These are phyloP conservation scores for Mactra quadrangularis DNA, from an alignment of 1,140 invertebrate species.

Conservation along the genomic window DNA sequence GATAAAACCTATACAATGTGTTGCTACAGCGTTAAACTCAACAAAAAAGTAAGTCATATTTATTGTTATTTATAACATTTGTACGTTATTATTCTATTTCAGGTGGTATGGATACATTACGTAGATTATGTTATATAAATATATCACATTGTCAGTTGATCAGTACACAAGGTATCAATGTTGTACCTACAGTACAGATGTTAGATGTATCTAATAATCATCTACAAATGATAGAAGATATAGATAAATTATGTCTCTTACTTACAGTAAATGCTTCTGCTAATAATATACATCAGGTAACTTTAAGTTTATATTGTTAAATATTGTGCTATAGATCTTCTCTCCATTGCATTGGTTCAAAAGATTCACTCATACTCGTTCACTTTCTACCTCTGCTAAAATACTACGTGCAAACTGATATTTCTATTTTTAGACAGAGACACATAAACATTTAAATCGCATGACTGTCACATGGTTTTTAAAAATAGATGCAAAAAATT, in stretches of 20 bases:
- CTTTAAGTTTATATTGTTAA: background rate
- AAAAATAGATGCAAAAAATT: too few species aligned
- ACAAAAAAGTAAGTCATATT: too few species aligned
- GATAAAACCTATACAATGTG: too few species aligned
- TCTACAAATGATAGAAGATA: slow-evolving; percentile 70
- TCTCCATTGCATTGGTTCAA: background rate
- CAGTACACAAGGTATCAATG: slow-evolving; percentile 72
- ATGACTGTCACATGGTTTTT: too few species aligned
- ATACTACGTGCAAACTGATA: too few species aligned
- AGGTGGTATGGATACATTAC: slow-evolving; percentile 74
- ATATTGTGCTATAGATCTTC: too few species aligned
- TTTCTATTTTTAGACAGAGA: too few species aligned
- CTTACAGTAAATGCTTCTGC: slow-evolving; percentile 67
- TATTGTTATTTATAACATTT: too few species aligned
- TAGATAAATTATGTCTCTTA: slow-evolving; percentile 78
- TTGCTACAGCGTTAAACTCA: too few species aligned
- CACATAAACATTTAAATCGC: too few species aligned
- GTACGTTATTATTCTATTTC: background rate
- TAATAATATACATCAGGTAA: slow-evolving; percentile 79
- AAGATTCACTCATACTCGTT: too few species aligned
- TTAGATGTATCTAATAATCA: slow-evolving; percentile 79
- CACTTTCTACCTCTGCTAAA: too few species aligned
- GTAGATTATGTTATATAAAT: slow-evolving; percentile 75
- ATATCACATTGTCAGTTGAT: slow-evolving; percentile 80
- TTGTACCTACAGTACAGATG: slow-evolving; percentile 74